A percentile compares a stretch with the other conserved stretches of the same genome.
phyloP scores from a whole-genome alignment of 2,797 vertebrate genomes.

The Protosalanx chinensis region DNA sequence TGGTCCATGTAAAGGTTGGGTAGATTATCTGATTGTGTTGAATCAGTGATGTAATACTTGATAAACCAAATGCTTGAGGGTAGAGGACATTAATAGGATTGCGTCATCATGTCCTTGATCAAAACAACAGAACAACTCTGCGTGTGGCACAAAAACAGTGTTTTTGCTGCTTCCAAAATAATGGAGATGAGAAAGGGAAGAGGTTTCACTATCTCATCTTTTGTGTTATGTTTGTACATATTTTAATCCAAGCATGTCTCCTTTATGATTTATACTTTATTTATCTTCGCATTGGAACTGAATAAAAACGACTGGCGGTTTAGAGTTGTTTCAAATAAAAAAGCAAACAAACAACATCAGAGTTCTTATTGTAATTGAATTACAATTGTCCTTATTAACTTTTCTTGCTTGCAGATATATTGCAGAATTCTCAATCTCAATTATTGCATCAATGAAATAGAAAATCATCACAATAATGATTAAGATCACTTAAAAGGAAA shows the following conservation, averaged over 20 bases:
- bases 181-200: no score
- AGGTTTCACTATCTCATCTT: no score
- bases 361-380: constrained; percentile 49
- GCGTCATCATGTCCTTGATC: no score
- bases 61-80: no score
- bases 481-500: constrained; percentile 64
- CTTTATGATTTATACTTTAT: constrained; percentile 57
- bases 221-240: neutral
- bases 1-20: no score
- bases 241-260: constrained; percentile 5
- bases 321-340: constrained; percentile 57
- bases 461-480: constrained; percentile 45
- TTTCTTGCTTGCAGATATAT: constrained; percentile 48
- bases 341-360: constrained; percentile 58
- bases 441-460: constrained; percentile 61
- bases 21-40: no score
- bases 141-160: no score
- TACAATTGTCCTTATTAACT: constrained; percentile 54
- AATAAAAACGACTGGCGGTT: constrained; percentile 54
- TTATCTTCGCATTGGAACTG: constrained; percentile 54
- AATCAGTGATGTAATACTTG: no score
- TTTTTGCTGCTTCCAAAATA: no score
- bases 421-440: constrained; percentile 55
- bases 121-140: no score
- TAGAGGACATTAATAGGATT: no score